A percentile compares a stretch with the other conserved stretches of the same genome.
Evolutionary conservation across 2,113 vertebrate species (phyloP).

Genomic region (Engraulis encrasicolus): DNA sequence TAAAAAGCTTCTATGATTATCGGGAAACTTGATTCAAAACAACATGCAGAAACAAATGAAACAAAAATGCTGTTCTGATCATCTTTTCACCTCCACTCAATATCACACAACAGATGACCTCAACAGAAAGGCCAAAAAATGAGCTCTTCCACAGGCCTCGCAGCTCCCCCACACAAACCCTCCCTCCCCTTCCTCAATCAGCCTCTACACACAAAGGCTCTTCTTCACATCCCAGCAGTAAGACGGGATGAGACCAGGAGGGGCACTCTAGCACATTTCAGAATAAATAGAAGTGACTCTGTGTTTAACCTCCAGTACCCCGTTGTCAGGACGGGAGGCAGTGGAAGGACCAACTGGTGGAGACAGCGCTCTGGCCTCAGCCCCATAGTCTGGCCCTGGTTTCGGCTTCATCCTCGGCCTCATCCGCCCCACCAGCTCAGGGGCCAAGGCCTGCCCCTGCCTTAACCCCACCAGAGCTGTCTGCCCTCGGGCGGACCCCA

Average conservation of each 20-base stretch:
- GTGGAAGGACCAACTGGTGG: not conserved
- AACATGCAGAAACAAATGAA: not conserved
- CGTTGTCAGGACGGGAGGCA: not conserved
- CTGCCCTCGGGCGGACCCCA: not conserved
- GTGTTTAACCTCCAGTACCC: conserved; percentile 37
- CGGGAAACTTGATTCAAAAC: no score
- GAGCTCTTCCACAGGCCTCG: not conserved
- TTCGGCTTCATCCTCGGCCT: not conserved
- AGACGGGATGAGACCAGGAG: not conserved
- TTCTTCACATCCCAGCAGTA: not conserved
- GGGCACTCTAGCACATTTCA: conserved; percentile 1
- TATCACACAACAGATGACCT: not conserved
- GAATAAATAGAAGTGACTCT: conserved; percentile 44
- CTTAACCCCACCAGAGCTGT: conserved; percentile 1
- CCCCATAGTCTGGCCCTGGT: no score
- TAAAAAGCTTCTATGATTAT: no score
- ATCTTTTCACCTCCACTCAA: not conserved
- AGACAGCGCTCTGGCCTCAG: not conserved
- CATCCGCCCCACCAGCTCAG: not conserved
- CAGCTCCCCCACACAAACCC: not conserved
- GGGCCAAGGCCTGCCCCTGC: not conserved
- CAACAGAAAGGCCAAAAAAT: not conserved
- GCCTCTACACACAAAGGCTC: not conserved
- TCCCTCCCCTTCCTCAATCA: not conserved
- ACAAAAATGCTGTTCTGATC: not conserved